These are phyloP conservation scores for Pemphigus obesinymphae DNA, from an alignment of 1,140 invertebrate genomes.

Conservation along the genomic window DNA sequence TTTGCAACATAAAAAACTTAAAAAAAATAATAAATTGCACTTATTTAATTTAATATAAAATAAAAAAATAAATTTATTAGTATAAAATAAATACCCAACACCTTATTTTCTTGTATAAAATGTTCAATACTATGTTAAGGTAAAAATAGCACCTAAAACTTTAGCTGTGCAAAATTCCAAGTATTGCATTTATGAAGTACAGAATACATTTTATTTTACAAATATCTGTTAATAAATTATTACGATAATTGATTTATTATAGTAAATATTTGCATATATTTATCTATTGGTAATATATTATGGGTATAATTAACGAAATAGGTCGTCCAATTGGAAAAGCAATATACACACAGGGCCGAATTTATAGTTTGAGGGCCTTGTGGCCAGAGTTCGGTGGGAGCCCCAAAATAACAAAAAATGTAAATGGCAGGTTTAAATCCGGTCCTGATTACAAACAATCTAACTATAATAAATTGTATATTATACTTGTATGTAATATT, in stretches of 20 bases:
- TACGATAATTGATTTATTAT: neutral
- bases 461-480: no score
- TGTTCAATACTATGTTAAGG: neutral
- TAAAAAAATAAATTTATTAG: neutral
- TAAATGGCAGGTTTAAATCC: no score
- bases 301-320: no score
- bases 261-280: no score
- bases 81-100: conserved; percentile 2
- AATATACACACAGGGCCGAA: no score
- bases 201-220: neutral
- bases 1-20: neutral
- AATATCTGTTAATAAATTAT: neutral
- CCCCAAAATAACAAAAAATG: no score
- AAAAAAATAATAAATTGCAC: neutral
- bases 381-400: no score
- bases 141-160: conserved; percentile 2
- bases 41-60: neutral
- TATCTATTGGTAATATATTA: no score
- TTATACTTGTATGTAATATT: no score
- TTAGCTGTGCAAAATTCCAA: neutral
- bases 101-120: neutral
- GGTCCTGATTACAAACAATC: no score
- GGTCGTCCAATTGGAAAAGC: no score
- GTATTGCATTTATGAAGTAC: neutral
- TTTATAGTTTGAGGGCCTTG: no score